Conservation (phyloP, 64 coral and sea anemone genomes). For the Exaiptasia diaphana region DNA sequence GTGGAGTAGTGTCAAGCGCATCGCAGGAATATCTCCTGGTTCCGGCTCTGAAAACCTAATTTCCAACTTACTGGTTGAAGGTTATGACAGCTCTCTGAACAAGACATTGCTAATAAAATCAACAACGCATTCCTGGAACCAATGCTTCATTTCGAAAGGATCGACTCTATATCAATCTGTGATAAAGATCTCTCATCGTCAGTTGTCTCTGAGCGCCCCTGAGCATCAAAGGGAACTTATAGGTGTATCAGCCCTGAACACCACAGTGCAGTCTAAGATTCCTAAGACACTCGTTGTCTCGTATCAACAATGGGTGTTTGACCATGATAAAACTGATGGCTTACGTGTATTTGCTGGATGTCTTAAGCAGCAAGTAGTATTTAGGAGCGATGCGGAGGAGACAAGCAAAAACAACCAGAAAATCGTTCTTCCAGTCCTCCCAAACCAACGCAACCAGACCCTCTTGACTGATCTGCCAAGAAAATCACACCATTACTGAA, state of each 20-base stretch:
- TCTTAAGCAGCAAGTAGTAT: neutral
- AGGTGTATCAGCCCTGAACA: neutral
- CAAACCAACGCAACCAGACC: neutral
- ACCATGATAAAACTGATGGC: neutral
- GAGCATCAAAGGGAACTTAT: neutral
- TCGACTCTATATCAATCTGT: neutral
- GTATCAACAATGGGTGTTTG: neutral
- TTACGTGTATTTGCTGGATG: neutral
- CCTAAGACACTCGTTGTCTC: neutral
- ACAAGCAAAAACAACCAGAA: neutral
- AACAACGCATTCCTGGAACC: conserved; percentile 24
- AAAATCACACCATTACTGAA: neutral
- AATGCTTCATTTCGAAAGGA: neutral
- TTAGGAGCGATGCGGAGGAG: neutral
- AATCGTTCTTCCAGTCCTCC: neutral
- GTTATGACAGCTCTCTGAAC: neutral
- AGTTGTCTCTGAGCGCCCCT: neutral
- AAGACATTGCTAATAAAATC: neutral
- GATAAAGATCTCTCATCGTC: neutral
- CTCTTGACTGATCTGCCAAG: neutral
- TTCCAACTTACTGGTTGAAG: neutral
- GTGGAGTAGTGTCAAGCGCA: neutral
- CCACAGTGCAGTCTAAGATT: neutral
- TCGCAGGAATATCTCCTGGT: neutral
- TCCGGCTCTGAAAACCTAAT: neutral